Base-by-base conservation (phyloP, 35 echinoderm and acorn worm genomes). In the Apostichopus parvimensis region DNA sequence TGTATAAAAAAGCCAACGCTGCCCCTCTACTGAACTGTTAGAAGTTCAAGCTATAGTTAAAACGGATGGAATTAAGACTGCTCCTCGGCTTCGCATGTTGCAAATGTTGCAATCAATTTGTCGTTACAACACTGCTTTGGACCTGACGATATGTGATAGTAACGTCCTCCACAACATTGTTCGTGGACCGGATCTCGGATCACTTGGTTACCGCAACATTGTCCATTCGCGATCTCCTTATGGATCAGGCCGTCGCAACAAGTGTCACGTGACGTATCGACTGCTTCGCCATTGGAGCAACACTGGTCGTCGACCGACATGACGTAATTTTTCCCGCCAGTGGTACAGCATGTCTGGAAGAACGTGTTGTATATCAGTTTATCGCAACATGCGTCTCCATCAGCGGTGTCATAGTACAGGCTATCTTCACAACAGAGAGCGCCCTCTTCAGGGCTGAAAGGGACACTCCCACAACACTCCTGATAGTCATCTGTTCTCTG, bases 211-310 rank as follows among this genome's bases (percentile, higher is more conserved):
- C 79, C 79, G 28, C 79, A 82, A 55, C 71, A 75, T 5, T 75
- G 71, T 7, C 95, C 95, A 8, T 65, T 66, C 6, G 28, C 64
- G 52, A 92, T 61, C 11, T 25, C 71, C 15, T 54, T 82, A 59
- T 97, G 93, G 20, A 78, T 56, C 17, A 92, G 70, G 21, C 95
- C 95, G 28, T 88, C 86, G 64, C 95, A 97, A 18, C 91, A 92
- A 1, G 91, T 92, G 21, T 93, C 81, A 72, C 57, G 86, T 15
- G 86, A 72, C 21, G 57, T 88, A 24, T 88, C 86, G 15, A 68
- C 58, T 45, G 7, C 28, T 1, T 88, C 61, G 23, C 24, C 22
- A 21, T 88, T 73, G 17, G 86, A 88, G 57, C 86, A 88, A 28
- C 86, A 88, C n/a, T 72, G 86, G 14, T 15, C 61, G 14, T 60